phyloP scores from a whole-genome alignment of 2,888 invertebrate genomes.

The Sycophila texana region DNA sequence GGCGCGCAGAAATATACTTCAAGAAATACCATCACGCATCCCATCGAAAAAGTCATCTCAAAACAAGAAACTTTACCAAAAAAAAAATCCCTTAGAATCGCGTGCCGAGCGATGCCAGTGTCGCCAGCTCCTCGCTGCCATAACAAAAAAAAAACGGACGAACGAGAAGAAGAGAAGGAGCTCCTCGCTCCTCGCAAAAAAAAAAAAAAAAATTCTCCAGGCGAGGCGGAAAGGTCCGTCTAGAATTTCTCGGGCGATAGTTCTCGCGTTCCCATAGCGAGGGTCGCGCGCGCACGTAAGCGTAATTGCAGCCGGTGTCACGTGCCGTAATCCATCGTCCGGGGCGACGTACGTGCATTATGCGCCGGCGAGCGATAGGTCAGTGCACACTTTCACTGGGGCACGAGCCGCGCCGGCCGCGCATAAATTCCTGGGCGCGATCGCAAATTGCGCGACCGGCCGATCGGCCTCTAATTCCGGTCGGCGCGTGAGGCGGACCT shows the following conservation, averaged over 20 bases:
- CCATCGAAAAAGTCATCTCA: too few species aligned
- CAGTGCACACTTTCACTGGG: conserved; percentile 36
- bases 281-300: conserved; percentile 12
- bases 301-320: conserved; percentile 58
- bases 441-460: conserved; percentile 14
- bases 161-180: background rate
- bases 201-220: background rate
- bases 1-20: too few species aligned
- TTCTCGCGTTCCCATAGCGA: conserved; percentile 8
- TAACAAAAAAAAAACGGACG: too few species aligned
- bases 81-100: too few species aligned
- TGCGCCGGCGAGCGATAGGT: conserved; percentile 24
- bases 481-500: background rate
- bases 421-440: conserved; percentile 42
- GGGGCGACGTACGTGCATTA: background rate
- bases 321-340: conserved; percentile 56
- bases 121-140: too few species aligned
- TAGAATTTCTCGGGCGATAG: background rate
- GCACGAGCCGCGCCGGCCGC: background rate
- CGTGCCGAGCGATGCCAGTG: too few species aligned
- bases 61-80: too few species aligned
- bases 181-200: background rate
- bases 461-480: conserved; percentile 43
- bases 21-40: too few species aligned
- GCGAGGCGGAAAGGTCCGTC: background rate